Evolutionary conservation across 2,888 invertebrate species (phyloP), one percentile per base, ranked within the genome.

Genomic region (Lypha dubia): DNA sequence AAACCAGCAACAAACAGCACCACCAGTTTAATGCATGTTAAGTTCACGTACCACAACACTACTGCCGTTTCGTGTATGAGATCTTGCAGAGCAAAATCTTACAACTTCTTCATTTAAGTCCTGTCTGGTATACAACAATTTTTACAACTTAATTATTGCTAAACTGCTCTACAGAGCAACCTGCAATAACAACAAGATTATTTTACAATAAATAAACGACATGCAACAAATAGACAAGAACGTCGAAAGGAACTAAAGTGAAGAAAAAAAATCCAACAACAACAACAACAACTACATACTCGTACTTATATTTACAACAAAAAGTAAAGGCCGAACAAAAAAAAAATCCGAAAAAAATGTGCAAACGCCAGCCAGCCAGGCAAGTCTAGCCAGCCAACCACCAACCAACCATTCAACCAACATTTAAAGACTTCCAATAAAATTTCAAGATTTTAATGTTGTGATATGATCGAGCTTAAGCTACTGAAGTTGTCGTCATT

Each of bases 101-200:
- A 35, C 5, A 70, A 71, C 58, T 80, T 80, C 51, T 80, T 80
- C 20, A 41, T 24, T 56, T 63, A 32, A 24, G 70, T 76, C 38
- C 62, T 56, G 2, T 28, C 5, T 28, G 28, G 28, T 28, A 28
- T 28, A 89, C 89, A 86, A 88, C 89, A 90, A 89, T 89, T 90
- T 79, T 90, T 89, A 90, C 90, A 90, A 90, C 90, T 90, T 90
- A 90, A 90, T 90, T 90, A 90, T 89, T 90, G 89, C 90, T 90
- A 90, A 90, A 90, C 89, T 90, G 88, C 88, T 81, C 88, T 87
- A 79, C 85, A 87, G n/a, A n/a, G 41, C 44, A 56, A 74, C 84
- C 84, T 62, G 56, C 71, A 80, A 79, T 60, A 58, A 65, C 63
- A 77, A 71, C 65, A 67, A 82, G 79, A 84, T 82, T 82, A 79